phyloP scores from a whole-genome alignment of 2,888 invertebrate genomes.

The Scaptomyza polygonia region DNA sequence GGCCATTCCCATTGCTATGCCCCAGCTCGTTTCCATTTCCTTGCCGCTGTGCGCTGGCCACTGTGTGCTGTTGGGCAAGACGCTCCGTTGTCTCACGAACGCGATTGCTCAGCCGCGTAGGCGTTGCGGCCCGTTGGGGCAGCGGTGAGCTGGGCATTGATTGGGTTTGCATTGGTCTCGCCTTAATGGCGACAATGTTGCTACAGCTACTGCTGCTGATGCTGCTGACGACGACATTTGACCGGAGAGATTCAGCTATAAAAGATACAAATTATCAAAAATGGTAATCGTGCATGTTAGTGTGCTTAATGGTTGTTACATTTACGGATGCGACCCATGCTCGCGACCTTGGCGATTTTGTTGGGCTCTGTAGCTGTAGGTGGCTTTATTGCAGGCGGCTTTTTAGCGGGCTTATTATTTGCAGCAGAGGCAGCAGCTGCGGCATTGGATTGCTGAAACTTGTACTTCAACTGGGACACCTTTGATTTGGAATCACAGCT shows the following conservation, averaged over 20 bases:
- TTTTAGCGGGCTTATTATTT: slow-evolving; percentile 27
- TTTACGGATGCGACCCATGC: slow-evolving; percentile 56
- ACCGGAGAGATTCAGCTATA: slow-evolving; percentile 30
- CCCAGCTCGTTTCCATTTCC: slow-evolving; percentile 17
- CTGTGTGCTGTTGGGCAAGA: slow-evolving; percentile 82
- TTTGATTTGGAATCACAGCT: slow-evolving; percentile 80
- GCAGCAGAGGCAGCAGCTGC: slow-evolving; percentile 33
- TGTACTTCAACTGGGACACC: slow-evolving; percentile 83
- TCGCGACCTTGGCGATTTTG: slow-evolving; percentile 61
- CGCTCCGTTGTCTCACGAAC: slow-evolving; percentile 84
- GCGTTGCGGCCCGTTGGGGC: slow-evolving; percentile 78
- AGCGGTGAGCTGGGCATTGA: slow-evolving; percentile 84
- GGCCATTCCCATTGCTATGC: slow-evolving; percentile 26
- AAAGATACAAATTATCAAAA: slow-evolving; percentile 4
- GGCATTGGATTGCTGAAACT: slow-evolving; percentile 70
- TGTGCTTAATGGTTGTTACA: slow-evolving; percentile 53
- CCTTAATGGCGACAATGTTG: slow-evolving; percentile 42
- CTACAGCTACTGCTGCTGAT: slow-evolving; percentile 10
- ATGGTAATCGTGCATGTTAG: slow-evolving; percentile 5
- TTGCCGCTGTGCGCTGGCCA: slow-evolving; percentile 65
- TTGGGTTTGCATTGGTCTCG: slow-evolving; percentile 70
- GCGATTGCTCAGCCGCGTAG: slow-evolving; percentile 85
- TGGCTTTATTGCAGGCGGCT: neutral
- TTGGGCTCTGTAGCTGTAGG: slow-evolving; percentile 39
- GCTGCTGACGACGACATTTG: slow-evolving; percentile 12